Evolutionary conservation across 2,113 vertebrate genomes (phyloP).

Genomic region (Clarias gariepinus): DNA sequence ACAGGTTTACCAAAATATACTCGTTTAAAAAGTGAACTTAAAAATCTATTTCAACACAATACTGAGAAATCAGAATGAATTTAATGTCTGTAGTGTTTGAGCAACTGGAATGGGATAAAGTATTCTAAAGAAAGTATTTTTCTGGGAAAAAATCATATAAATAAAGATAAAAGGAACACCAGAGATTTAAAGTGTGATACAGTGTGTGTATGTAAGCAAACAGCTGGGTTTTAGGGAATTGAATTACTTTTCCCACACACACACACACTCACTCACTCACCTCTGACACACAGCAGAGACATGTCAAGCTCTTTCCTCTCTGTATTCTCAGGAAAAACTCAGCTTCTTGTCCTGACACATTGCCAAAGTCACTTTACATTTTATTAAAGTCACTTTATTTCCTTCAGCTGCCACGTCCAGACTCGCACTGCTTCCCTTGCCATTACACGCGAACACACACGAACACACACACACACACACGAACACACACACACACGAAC

Average conservation of each 20-base stretch:
- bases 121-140: not conserved
- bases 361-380: conserved; percentile 15
- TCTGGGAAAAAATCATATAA: not conserved
- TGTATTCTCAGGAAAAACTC: conserved; percentile 28
- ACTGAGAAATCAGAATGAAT: not conserved
- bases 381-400: not conserved
- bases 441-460: conserved; percentile 61
- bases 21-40: not conserved
- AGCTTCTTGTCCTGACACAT: conserved; percentile 52
- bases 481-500: no score
- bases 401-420: conserved; percentile 34
- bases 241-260: not conserved
- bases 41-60: not conserved
- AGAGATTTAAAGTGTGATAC: not conserved
- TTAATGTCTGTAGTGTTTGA: not conserved
- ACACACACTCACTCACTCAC: conserved; percentile 55
- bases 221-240: not conserved
- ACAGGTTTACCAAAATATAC: not conserved
- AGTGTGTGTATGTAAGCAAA: not conserved
- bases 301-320: conserved; percentile 61
- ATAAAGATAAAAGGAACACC: not conserved
- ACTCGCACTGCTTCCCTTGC: conserved; percentile 52
- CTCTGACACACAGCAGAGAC: conserved; percentile 78
- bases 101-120: not conserved
- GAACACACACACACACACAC: no score